Evolutionary conservation across 1,140 invertebrate species (phyloP).

Genomic region (Stratiolaelaps scimitus): DNA sequence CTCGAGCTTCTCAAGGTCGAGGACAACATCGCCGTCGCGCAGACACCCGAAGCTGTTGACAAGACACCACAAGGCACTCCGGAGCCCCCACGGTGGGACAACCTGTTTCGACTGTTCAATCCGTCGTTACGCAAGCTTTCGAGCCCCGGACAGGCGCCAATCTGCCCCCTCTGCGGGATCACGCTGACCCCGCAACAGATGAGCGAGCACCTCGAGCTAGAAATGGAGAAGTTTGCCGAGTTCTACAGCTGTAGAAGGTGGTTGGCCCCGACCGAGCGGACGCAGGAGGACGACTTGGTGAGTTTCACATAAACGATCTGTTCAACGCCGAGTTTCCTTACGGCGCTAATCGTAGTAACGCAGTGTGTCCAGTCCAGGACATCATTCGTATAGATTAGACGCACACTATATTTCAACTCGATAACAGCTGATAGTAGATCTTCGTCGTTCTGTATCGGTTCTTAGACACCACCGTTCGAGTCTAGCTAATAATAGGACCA

Average conservation of each 20-base stretch:
- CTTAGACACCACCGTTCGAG: too few relatives aligned
- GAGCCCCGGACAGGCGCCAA: not conserved
- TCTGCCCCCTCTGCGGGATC: constrained; percentile 21
- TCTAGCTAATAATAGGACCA: too few relatives aligned
- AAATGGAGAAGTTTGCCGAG: constrained; percentile 27
- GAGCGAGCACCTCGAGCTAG: constrained; percentile 15
- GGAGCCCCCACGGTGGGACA: constrained; percentile 23
- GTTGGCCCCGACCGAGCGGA: constrained; percentile 6
- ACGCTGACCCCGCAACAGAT: constrained; percentile 13
- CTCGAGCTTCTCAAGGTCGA: constrained; percentile 24
- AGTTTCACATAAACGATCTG: too few relatives aligned
- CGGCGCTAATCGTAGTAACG: too few relatives aligned
- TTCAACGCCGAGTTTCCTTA: too few relatives aligned
- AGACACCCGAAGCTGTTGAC: constrained; percentile 8
- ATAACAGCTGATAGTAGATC: too few relatives aligned
- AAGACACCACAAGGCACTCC: constrained; percentile 5
- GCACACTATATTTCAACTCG: too few relatives aligned
- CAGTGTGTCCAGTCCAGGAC: too few relatives aligned
- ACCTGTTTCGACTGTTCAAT: constrained; percentile 19
- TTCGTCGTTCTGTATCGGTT: too few relatives aligned
- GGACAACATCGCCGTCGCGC: not conserved
- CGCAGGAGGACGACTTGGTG: constrained; percentile 27
- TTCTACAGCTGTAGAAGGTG: constrained; percentile 24
- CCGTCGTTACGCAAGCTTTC: constrained; percentile 20
- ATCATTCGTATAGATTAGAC: too few relatives aligned